These are phyloP conservation scores for Danio kyathit DNA, from an alignment of 2,797 vertebrate species.

Conservation along the genomic window DNA sequence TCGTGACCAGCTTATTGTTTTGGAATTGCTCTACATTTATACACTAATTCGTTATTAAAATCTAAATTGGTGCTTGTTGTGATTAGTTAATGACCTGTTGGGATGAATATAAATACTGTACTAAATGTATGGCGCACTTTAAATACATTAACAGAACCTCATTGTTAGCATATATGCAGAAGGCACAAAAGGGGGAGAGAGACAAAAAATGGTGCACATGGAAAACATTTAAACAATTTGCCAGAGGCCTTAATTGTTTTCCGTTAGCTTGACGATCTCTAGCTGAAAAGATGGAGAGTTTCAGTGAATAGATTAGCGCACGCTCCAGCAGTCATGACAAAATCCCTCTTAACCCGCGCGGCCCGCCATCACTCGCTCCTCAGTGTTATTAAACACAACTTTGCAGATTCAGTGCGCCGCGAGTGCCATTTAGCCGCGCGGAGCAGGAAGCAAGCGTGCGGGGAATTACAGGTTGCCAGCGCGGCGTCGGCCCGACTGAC, in stretches of 20 bases:
- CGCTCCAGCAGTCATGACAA: slow-evolving; percentile 95
- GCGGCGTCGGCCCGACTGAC: slow-evolving; percentile 90
- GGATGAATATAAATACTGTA: too few relatives aligned
- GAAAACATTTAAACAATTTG: slow-evolving; percentile 67
- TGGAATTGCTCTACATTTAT: too few relatives aligned
- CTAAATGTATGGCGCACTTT: too few relatives aligned
- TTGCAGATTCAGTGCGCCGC: slow-evolving; percentile 97
- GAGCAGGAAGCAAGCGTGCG: slow-evolving; percentile 88
- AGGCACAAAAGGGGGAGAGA: too few relatives aligned
- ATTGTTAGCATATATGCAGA: too few relatives aligned
- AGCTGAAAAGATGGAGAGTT: slow-evolving; percentile 89
- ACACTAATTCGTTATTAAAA: too few relatives aligned
- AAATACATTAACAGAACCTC: too few relatives aligned
- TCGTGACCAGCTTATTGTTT: too few relatives aligned
- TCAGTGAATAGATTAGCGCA: slow-evolving; percentile 95
- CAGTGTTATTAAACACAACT: slow-evolving; percentile 98
- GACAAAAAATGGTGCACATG: neutral
- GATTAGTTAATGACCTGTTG: too few relatives aligned
- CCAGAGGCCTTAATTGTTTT: slow-evolving; percentile 78
- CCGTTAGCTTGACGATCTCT: slow-evolving; percentile 88
- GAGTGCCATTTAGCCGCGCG: slow-evolving; percentile 97
- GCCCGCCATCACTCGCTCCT: slow-evolving; percentile 82
- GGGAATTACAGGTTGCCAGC: slow-evolving; percentile 99
- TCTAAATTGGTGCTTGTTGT: too few relatives aligned
- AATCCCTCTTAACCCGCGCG: slow-evolving; percentile 95